Base-by-base conservation (phyloP, 2,888 invertebrate genomes). In the Cordilura impudica region DNA sequence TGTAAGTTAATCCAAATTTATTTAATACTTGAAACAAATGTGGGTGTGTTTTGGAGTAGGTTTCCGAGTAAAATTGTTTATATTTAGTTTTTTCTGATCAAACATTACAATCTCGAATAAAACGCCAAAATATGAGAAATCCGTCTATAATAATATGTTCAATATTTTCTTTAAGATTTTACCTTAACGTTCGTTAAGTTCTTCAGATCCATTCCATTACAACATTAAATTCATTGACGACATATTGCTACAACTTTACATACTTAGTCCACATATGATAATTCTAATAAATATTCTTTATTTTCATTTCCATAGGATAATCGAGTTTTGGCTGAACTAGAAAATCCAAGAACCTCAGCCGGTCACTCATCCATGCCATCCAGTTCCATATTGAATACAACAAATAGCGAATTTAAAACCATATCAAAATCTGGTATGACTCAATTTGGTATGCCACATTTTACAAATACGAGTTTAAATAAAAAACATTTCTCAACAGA, bases 281-380 rank as follows among this genome's bases (percentile, higher is more conserved):
- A 39, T 39, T 39, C 4, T 39, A n/a, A 12, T 39, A 39, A 39
- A 2, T 39, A 1, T 12, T n/a, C 1, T 12, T 39, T 39, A 4
- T 1, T 39, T 4, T n/a, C 12, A n/a, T n/a, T 39, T 35, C 58
- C 56, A 26, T 84, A 90, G 90, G 94, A 94, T 91, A 95, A 95
- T 91, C 93, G 95, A 85, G 95, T 97, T 86, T 92, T 97, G 87
- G 97, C 97, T 82, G 97, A 97, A 89, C 91, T 97, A 87, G 97
- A 97, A 89, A 96, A 96, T 89, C 93, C 94, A 84, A 92, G 96
- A 77, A 89, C 88, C 78, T 89, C 90, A 71, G 86, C 86, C 81
- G 88, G 87, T 74, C 84, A 85, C 82, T 87, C 89, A 78, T 84
- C 86, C 63, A 84, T 89, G 85, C 85, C 86, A 82, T 84, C 87